Evolutionary conservation across 2,888 invertebrate genomes (phyloP).

Genomic region (Geophilus truncorum): DNA sequence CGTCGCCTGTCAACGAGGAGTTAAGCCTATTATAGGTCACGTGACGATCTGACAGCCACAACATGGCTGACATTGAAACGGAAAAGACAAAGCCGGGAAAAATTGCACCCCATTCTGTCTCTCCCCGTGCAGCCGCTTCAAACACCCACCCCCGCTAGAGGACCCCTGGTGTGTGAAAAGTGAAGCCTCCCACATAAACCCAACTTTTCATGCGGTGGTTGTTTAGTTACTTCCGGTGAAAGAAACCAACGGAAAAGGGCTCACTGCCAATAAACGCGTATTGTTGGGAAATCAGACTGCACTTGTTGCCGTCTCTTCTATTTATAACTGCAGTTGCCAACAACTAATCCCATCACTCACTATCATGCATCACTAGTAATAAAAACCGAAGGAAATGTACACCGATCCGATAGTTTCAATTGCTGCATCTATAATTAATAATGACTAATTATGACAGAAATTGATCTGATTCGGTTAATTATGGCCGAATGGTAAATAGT

Average conservation of each 20-base stretch:
- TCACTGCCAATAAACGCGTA: background rate
- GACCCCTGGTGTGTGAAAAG: background rate
- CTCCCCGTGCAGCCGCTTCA: background rate
- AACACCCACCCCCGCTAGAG: background rate
- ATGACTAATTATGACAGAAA: background rate
- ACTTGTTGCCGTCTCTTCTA: background rate
- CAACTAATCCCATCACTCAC: too few species aligned
- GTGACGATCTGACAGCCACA: background rate
- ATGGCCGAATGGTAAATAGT: too few species aligned
- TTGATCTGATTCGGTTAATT: background rate
- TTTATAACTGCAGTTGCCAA: too few species aligned
- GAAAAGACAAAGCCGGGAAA: constrained; percentile 10
- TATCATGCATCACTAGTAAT: background rate
- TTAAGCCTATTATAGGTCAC: constrained; percentile 5
- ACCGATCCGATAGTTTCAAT: background rate
- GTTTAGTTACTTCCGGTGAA: constrained; percentile 1
- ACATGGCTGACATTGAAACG: constrained; percentile 10
- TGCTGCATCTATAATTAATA: too few species aligned
- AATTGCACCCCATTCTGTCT: background rate
- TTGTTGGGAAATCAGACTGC: background rate
- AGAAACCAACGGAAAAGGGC: background rate
- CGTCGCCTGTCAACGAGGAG: background rate
- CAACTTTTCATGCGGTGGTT: background rate
- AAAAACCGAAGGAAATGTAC: background rate
- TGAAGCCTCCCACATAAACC: background rate